Base-by-base conservation (phyloP, 2,888 invertebrate species). In the Apotomis betuletana region DNA sequence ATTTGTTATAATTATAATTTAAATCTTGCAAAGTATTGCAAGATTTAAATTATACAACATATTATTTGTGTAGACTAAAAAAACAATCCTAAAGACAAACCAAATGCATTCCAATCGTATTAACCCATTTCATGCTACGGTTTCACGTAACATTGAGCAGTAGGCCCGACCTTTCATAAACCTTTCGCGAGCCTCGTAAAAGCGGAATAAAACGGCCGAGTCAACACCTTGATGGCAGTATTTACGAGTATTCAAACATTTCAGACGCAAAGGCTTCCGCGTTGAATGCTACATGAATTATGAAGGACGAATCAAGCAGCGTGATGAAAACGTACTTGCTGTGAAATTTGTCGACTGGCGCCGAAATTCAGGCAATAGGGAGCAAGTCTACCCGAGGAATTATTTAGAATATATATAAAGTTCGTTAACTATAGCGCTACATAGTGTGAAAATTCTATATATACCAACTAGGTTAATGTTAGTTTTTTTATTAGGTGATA, bases 161-260 rank as follows among this genome's bases (percentile, higher is more conserved):
- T 57, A 55, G 55, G 13, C 52, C 41, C 44, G 27, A 46, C 41
- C 36, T 41, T 44, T 58, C 67, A 44, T 67, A 67, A 71, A 71
- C 58, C 41, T 57, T 67, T 62, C 44, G 63, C 27, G 57, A 38
- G 15, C 12, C n/a, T 5, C 36, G 46, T 51, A 67, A 72, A 70
- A 67, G 27, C 46, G 62, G 57, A 67, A 71, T 67, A 62, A 71
- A 67, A 51, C 55, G 49, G 9, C 44, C 61, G 13, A 67, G 67
- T 68, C 72, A 68, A 72, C 58, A 67, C 58, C 71, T 72, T 67
- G 58, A 72, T 63, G 62, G 58, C 38, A 62, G 67, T 58, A 67
- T 72, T 72, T 72, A 67, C 71, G 71, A 67, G 58, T 62, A 58
- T 41, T 6, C 41, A 41, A 41, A 41, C 49, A 10, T 51, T 62